phyloP scores from a whole-genome alignment of 64 coral and sea anemone genomes.

The Acropora tenuis region DNA sequence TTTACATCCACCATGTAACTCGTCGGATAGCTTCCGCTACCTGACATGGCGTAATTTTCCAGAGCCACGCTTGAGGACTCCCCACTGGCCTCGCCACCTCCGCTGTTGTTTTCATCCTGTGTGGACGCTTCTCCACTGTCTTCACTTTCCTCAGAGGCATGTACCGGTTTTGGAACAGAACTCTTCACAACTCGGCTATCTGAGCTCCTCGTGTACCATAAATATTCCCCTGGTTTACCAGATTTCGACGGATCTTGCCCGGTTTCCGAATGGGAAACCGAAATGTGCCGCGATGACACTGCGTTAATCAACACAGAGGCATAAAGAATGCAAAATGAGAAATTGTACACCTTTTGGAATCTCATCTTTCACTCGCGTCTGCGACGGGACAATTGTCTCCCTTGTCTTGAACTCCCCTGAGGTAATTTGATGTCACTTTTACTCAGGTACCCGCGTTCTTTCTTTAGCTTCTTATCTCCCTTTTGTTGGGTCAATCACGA shows the following conservation, averaged over 20 bases:
- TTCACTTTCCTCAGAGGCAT: background rate
- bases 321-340: background rate
- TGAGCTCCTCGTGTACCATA: slow-evolving; percentile 25
- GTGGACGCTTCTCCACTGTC: background rate
- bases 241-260: slow-evolving; percentile 17
- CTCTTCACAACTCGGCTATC: slow-evolving; percentile 8
- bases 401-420: slow-evolving; percentile 9
- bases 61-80: slow-evolving; percentile 4
- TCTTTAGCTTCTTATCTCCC: slow-evolving; percentile 46
- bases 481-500: slow-evolving; percentile 1
- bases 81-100: background rate
- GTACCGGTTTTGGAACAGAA: background rate
- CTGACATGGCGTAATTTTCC: background rate
- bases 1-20: slow-evolving; percentile 26
- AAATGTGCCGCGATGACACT: slow-evolving; percentile 22
- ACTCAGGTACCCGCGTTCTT: slow-evolving; percentile 32
- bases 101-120: background rate
- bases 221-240: slow-evolving; percentile 38
- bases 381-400: slow-evolving; percentile 3
- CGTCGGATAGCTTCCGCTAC: slow-evolving; percentile 14
- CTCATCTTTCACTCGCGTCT: background rate
- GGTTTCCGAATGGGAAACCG: background rate
- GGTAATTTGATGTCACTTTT: slow-evolving; percentile 53
- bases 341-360: background rate
- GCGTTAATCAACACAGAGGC: background rate